A percentile compares a stretch with the other conserved stretches of the same genome.
Evolutionary conservation across 2,888 invertebrate genomes (phyloP).

Genomic region (Odiellus spinosus): DNA sequence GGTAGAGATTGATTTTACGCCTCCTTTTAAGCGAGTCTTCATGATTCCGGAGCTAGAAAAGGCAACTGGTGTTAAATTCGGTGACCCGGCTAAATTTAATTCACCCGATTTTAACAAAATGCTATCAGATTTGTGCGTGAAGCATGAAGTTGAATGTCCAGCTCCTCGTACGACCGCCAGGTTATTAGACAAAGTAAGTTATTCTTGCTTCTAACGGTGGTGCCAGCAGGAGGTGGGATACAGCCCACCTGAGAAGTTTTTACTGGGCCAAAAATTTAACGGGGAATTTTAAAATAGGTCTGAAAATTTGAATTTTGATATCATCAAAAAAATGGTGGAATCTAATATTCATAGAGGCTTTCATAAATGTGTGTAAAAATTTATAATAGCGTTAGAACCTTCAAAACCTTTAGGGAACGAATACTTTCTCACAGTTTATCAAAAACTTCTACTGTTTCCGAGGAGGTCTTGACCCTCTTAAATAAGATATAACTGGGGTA

Average conservation of each 20-base stretch:
- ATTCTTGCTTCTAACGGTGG: background rate
- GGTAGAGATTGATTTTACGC: slow-evolving; percentile 85
- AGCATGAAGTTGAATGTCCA: slow-evolving; percentile 81
- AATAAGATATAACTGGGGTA: too few species aligned
- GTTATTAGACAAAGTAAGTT: slow-evolving; percentile 72
- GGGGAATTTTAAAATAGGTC: too few species aligned
- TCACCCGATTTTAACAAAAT: slow-evolving; percentile 50
- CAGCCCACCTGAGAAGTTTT: background rate
- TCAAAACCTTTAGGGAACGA: too few species aligned
- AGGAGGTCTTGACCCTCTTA: too few species aligned
- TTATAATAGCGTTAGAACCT: too few species aligned
- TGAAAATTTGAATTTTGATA: too few species aligned
- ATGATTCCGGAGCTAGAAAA: slow-evolving; percentile 86
- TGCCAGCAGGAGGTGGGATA: background rate
- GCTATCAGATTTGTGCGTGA: slow-evolving; percentile 61
- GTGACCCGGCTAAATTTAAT: slow-evolving; percentile 19
- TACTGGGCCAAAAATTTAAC: too few species aligned
- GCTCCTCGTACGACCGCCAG: slow-evolving; percentile 81
- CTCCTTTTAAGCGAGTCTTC: slow-evolving; percentile 78
- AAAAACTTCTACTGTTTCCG: too few species aligned
- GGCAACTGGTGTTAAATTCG: slow-evolving; percentile 39
- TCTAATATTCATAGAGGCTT: too few species aligned
- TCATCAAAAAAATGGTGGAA: too few species aligned
- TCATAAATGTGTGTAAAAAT: too few species aligned
- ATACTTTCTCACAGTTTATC: too few species aligned